Evolutionary conservation across 2,113 vertebrate genomes (phyloP).

Genomic region (Alexandromys fortis): DNA sequence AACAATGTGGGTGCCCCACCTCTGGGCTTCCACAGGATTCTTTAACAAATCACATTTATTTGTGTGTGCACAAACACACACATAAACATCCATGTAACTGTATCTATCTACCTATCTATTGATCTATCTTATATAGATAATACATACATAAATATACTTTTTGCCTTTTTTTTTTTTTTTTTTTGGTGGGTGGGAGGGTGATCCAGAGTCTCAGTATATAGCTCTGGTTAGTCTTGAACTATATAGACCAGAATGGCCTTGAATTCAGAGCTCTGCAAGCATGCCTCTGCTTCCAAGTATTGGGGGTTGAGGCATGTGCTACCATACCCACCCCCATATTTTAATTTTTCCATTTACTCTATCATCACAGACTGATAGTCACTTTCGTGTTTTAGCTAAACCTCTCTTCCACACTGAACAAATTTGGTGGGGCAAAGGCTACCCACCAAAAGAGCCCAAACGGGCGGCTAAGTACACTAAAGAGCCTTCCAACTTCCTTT

Average conservation of each 20-base stretch:
- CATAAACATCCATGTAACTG: background rate
- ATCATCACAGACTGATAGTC: background rate
- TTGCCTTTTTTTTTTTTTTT: no score
- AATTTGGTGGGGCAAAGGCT: background rate
- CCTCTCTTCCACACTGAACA: background rate
- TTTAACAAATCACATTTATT: background rate
- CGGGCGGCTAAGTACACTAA: background rate
- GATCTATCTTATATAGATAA: background rate
- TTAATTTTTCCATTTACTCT: background rate
- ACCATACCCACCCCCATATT: background rate
- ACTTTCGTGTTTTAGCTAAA: conserved; percentile 9
- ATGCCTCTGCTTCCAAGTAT: background rate
- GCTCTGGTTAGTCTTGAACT: background rate
- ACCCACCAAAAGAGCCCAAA: conserved; percentile 20
- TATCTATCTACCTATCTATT: background rate
- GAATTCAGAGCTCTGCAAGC: background rate
- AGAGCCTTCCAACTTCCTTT: background rate
- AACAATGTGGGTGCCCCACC: background rate
- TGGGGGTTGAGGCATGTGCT: background rate
- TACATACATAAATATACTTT: background rate
- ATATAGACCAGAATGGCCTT: background rate
- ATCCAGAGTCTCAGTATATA: background rate
- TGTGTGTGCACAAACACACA: background rate
- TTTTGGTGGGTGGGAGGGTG: background rate
- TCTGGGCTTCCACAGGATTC: background rate